phyloP scores from a whole-genome alignment of 2,113 vertebrate genomes.

The Podocnemis expansa region DNA sequence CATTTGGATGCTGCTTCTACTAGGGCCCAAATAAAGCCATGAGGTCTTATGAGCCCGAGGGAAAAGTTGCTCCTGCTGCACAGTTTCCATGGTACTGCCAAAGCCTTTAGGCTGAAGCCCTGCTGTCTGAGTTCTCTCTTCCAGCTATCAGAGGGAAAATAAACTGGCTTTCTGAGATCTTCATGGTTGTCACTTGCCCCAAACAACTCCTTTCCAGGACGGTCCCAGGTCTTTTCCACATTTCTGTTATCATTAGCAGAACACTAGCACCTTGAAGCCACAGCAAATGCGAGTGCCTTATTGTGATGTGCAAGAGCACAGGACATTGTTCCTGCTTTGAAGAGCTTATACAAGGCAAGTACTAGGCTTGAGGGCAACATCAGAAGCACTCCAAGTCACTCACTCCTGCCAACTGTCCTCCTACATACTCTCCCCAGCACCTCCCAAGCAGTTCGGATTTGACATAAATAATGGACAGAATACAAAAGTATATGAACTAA shows the following conservation, averaged over 20 bases:
- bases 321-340: background rate
- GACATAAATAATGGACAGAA: background rate
- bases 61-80: background rate
- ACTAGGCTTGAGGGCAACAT: background rate
- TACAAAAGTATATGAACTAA: background rate
- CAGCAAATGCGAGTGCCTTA: background rate
- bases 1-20: background rate
- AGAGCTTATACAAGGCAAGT: background rate
- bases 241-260: background rate
- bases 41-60: background rate
- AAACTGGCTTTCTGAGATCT: background rate
- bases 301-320: rapidly evolving
- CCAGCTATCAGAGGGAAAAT: rapidly evolving
- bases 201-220: background rate
- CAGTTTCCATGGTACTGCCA: conserved; percentile 56
- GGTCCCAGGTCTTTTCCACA: background rate
- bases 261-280: rapidly evolving
- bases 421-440: background rate
- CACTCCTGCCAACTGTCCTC: rapidly evolving
- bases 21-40: background rate
- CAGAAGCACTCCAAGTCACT: background rate
- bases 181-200: background rate
- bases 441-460: background rate
- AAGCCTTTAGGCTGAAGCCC: background rate
- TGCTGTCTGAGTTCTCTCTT: conserved; percentile 23